These are phyloP conservation scores for Osmerus mordax DNA, from an alignment of 2,113 vertebrate genomes.

Conservation along the genomic window DNA sequence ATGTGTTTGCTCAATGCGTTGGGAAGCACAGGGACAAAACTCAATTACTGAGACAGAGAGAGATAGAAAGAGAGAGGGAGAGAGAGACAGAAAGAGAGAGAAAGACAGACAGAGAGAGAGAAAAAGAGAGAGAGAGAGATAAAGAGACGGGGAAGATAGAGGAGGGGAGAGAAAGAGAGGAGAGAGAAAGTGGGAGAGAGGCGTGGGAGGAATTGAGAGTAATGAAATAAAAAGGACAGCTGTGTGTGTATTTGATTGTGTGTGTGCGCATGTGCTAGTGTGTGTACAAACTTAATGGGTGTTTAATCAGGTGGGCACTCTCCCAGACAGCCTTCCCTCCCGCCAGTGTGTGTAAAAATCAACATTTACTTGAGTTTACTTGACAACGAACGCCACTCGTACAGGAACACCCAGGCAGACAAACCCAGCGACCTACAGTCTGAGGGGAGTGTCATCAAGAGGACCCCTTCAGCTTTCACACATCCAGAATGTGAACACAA, in stretches of 20 bases:
- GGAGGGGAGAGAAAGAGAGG: background rate
- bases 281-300: conserved; percentile 7
- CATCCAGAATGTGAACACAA: background rate
- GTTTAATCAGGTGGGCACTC: conserved; percentile 9
- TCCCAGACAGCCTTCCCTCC: background rate
- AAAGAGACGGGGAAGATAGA: too few relatives aligned
- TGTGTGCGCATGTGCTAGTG: conserved; percentile 4
- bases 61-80: background rate
- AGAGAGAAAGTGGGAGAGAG: background rate
- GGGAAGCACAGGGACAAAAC: background rate
- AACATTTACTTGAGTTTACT: too few relatives aligned
- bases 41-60: background rate
- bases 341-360: too few relatives aligned
- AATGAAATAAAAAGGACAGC: conserved; percentile 3
- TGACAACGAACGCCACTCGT: too few relatives aligned
- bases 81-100: too few relatives aligned
- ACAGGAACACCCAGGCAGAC: too few relatives aligned
- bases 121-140: background rate
- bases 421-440: too few relatives aligned
- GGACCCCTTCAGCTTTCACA: too few relatives aligned
- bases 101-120: too few relatives aligned
- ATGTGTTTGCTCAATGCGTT: background rate
- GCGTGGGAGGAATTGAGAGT: background rate
- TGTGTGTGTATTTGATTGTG: conserved; percentile 2
- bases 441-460: too few relatives aligned